phyloP scores from a whole-genome alignment of 2,888 invertebrate genomes.

The Lordiphosa andalusiaca region DNA sequence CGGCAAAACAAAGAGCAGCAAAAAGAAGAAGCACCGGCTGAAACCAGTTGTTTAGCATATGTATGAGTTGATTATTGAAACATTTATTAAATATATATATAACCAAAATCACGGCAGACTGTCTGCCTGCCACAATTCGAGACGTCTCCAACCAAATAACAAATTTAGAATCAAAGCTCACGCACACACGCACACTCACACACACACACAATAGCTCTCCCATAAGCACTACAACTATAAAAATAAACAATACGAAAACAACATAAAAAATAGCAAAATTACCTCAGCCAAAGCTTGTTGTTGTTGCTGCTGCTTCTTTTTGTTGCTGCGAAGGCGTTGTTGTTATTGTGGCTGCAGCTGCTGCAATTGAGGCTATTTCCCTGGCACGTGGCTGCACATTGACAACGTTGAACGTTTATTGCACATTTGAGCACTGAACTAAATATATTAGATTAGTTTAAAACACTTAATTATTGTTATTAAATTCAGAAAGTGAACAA shows the following conservation, averaged over 20 bases:
- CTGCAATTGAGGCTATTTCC: constrained; percentile 32
- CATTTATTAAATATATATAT: constrained; percentile 18
- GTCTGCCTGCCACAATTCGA: constrained; percentile 17
- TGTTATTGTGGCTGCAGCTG: constrained; percentile 56
- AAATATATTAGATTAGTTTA: constrained; percentile 5
- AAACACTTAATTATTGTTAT: constrained; percentile 22
- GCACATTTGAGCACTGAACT: constrained; percentile 29
- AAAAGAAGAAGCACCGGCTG: constrained; percentile 16
- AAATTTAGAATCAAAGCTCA: constrained; percentile 48
- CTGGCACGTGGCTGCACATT: constrained; percentile 25
- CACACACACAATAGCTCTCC: constrained; percentile 11
- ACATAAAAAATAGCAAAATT: constrained; percentile 69
- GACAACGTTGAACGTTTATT: constrained; percentile 40
- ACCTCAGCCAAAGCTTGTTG: constrained; percentile 52
- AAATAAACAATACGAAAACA: constrained; percentile 56
- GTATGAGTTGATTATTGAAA: not conserved
- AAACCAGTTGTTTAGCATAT: constrained; percentile 4
- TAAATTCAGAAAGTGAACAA: constrained; percentile 10
- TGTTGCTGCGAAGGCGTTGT: constrained; percentile 37
- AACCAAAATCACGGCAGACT: constrained; percentile 1
- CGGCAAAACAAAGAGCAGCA: constrained; percentile 64
- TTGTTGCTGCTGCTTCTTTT: constrained; percentile 15
- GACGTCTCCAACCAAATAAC: constrained; percentile 40
- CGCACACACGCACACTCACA: constrained; percentile 22
- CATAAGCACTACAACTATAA: constrained; percentile 35